Evolutionary conservation across 2,113 vertebrate species (phyloP).

Genomic region (Mormyrus iriodes): DNA sequence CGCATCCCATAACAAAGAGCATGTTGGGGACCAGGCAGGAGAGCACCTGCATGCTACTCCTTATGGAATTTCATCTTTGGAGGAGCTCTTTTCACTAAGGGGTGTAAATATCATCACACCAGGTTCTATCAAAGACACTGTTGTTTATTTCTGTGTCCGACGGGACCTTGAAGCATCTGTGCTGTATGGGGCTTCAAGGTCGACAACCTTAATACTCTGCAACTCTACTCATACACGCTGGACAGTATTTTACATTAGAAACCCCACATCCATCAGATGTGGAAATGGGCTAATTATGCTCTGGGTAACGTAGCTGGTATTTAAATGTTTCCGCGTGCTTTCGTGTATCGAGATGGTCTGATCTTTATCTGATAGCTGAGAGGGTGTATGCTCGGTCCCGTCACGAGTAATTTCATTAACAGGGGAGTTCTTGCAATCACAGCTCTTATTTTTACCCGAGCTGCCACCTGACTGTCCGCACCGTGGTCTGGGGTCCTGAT

Average conservation of each 20-base stretch:
- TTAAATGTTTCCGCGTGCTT: not conserved
- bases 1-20: not conserved
- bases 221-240: not conserved
- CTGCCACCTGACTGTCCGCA: not conserved
- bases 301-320: not conserved
- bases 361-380: not conserved
- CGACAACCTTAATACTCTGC: not conserved
- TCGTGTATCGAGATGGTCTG: not conserved
- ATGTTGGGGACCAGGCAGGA: not conserved
- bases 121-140: not conserved
- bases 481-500: not conserved
- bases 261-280: not conserved
- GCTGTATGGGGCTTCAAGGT: not conserved
- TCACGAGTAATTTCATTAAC: not conserved
- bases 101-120: not conserved
- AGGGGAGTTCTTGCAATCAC: not conserved
- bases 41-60: not conserved
- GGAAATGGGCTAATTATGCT: not conserved
- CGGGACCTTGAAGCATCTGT: not conserved
- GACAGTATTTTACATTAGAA: not conserved
- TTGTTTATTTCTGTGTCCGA: not conserved
- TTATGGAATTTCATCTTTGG: not conserved
- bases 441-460: not conserved
- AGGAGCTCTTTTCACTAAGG: not conserved
- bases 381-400: not conserved